Evolutionary conservation across 2,113 vertebrate genomes (phyloP).

Genomic region (Tupaia chinensis): DNA sequence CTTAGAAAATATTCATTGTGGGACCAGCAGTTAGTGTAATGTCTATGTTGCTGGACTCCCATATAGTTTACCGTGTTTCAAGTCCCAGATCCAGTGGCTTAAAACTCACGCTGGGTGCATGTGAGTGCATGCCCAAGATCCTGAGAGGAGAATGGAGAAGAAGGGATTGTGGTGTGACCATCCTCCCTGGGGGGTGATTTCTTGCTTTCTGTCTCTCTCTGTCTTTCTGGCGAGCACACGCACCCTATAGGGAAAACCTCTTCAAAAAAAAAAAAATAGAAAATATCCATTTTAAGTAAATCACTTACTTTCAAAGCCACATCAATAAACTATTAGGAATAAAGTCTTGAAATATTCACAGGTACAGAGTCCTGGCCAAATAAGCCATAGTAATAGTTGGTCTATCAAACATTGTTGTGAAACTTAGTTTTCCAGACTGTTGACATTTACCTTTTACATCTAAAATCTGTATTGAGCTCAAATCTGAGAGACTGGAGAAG

Average conservation of each 20-base stretch:
- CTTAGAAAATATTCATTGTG: background rate
- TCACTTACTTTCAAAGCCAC: background rate
- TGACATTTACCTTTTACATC: background rate
- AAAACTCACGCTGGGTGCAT: no score
- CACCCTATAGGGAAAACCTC: no score
- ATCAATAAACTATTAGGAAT: background rate
- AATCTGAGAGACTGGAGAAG: background rate
- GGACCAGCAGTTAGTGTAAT: no score
- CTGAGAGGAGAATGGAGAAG: no score
- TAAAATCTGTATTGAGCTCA: background rate
- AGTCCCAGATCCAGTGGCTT: no score
- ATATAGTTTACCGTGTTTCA: no score
- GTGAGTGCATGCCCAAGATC: no score
- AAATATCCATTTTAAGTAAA: background rate
- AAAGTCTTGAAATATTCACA: background rate
- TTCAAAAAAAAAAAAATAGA: background rate
- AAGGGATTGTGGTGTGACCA: no score
- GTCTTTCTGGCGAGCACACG: no score
- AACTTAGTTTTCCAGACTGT: constrained; percentile 21
- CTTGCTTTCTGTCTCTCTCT: no score
- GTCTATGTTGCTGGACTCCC: no score
- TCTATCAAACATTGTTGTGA: background rate
- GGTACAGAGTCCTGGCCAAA: background rate
- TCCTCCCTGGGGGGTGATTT: no score
- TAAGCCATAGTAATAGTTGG: background rate